Conservation (phyloP, 1,140 invertebrate species). For the Ceratina calcarata region DNA sequence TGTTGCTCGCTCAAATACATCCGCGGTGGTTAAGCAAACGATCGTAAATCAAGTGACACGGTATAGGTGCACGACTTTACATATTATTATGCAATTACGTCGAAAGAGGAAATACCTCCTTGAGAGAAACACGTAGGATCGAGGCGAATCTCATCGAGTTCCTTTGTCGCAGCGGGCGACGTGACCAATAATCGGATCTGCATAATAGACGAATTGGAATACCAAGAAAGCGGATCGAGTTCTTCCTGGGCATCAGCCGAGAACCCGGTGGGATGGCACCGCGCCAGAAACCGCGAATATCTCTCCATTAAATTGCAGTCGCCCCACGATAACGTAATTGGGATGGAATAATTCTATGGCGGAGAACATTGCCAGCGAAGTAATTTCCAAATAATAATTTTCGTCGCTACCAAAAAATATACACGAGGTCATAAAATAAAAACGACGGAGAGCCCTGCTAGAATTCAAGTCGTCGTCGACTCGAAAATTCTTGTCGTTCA, state of each 20-base stretch:
- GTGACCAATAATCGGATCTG: conserved; percentile 24
- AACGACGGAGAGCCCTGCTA: no score
- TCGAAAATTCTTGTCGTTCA: no score
- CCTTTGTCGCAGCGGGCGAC: background rate
- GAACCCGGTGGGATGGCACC: conserved; percentile 12
- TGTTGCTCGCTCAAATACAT: background rate
- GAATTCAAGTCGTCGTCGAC: no score
- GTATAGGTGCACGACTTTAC: no score
- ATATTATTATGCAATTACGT: no score
- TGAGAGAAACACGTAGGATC: no score
- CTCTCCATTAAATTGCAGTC: conserved; percentile 21
- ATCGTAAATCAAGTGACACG: no score
- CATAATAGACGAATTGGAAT: conserved; percentile 22
- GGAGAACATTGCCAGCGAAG: conserved; percentile 5
- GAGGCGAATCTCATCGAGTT: background rate
- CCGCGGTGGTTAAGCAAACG: background rate
- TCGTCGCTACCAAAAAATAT: background rate
- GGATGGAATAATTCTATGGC: conserved; percentile 11
- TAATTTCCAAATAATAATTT: background rate
- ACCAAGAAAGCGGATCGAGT: conserved; percentile 3
- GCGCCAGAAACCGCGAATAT: conserved; percentile 28
- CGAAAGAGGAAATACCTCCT: no score
- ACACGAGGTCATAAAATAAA: no score
- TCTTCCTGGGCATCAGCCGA: background rate
- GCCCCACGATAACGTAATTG: background rate